Conservation (phyloP, 1,140 invertebrate species). For the Drosophila triauraria region DNA sequence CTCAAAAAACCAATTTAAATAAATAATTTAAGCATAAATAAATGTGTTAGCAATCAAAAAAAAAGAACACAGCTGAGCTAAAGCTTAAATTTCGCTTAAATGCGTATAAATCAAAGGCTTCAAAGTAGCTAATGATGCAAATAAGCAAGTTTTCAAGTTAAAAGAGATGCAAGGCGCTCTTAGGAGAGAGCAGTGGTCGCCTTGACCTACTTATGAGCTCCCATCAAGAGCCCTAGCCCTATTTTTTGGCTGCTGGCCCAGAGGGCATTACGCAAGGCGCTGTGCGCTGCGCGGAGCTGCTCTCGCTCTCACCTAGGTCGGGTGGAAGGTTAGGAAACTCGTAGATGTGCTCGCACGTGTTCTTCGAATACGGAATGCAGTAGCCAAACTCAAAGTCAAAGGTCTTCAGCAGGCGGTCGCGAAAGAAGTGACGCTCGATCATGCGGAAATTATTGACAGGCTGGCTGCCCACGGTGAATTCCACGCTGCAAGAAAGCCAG, state of each 20-base stretch:
- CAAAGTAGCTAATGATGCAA: too few relatives aligned
- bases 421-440: slow-evolving; percentile 99
- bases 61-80: too few relatives aligned
- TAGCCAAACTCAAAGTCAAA: slow-evolving; percentile 99
- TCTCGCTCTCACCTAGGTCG: slow-evolving; percentile 91
- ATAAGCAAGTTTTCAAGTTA: background rate
- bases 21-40: too few relatives aligned
- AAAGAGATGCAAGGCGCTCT: background rate
- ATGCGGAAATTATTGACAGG: slow-evolving; percentile 98
- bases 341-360: slow-evolving; percentile 99
- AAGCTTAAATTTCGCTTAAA: background rate
- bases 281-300: slow-evolving; percentile 5
- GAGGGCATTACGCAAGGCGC: slow-evolving; percentile 7
- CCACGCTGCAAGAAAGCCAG: slow-evolving; percentile 89
- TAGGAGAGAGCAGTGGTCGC: background rate
- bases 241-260: slow-evolving; percentile 10
- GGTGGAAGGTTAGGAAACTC: slow-evolving; percentile 96
- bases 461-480: slow-evolving; percentile 97
- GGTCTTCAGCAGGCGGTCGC: slow-evolving; percentile 97
- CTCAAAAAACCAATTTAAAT: too few relatives aligned
- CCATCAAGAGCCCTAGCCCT: background rate
- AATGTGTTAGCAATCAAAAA: too few relatives aligned
- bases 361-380: slow-evolving; percentile 98
- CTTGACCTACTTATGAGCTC: slow-evolving; percentile 1
- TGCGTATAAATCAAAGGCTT: background rate